Conservation (phyloP, 1,140 invertebrate species). For the Pseudomyrmex cubaensis region DNA sequence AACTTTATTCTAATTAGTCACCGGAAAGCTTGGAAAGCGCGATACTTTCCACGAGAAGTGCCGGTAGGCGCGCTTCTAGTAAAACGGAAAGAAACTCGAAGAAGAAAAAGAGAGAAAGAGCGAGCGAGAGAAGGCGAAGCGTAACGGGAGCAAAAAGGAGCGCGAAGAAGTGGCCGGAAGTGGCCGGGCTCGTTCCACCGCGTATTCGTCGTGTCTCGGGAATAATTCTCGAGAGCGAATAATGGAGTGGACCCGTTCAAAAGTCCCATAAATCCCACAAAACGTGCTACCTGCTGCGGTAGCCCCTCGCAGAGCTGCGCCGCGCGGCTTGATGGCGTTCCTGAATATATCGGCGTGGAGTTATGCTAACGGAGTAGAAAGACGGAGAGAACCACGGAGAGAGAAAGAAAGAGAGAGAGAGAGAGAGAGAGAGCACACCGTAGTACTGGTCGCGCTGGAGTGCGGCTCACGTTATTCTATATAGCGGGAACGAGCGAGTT, state of each 20-base stretch:
- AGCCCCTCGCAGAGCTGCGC: background rate
- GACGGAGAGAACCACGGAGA: background rate
- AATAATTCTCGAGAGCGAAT: conserved; percentile 76
- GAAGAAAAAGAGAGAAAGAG: background rate
- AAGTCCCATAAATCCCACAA: conserved; percentile 77
- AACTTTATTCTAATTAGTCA: conserved; percentile 62
- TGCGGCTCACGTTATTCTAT: conserved; percentile 67
- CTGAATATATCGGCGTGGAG: conserved; percentile 57
- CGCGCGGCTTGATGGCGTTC: conserved; percentile 59
- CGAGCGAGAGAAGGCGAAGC: background rate
- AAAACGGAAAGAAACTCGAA: background rate
- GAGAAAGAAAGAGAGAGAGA: background rate
- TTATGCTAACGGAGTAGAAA: conserved; percentile 27
- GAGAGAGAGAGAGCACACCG: conserved; percentile 1
- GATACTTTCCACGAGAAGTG: conserved; percentile 41
- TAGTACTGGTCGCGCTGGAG: conserved; percentile 57
- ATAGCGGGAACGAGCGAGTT: conserved; percentile 69
- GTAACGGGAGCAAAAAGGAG: conserved; percentile 1
- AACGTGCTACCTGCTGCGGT: conserved; percentile 57
- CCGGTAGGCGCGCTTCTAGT: background rate
- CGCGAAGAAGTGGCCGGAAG: conserved; percentile 36
- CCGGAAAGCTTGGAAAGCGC: conserved; percentile 46
- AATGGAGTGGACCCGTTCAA: conserved; percentile 79
- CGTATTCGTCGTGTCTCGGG: conserved; percentile 67
- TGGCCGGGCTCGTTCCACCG: conserved; percentile 35